These are phyloP conservation scores for Lacerta bilineata DNA, from an alignment of 2,797 vertebrate species.

Conservation along the genomic window DNA sequence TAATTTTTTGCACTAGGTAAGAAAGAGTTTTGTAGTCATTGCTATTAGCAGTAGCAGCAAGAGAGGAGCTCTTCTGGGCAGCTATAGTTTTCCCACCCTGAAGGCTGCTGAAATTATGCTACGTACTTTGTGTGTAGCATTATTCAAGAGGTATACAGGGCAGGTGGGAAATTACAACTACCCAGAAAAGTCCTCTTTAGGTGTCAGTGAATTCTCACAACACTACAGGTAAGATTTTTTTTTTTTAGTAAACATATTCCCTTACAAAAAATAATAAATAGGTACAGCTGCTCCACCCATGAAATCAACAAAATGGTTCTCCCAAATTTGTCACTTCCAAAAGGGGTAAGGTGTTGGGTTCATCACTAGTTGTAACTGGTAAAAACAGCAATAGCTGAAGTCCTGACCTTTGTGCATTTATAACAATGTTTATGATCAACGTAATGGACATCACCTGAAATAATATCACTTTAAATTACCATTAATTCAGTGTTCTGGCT, in stretches of 20 bases:
- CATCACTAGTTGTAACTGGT: not conserved
- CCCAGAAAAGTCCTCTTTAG: not conserved
- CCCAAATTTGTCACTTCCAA: not conserved
- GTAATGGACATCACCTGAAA: not conserved
- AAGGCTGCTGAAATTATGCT: not conserved
- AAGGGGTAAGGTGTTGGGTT: not conserved
- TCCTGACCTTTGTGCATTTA: not conserved
- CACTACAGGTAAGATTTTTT: not conserved
- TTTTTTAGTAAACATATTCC: not conserved
- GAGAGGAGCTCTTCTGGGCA: not conserved
- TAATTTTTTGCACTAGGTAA: not conserved
- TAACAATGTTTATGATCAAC: not conserved
- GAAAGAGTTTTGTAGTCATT: not conserved
- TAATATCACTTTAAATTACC: not conserved
- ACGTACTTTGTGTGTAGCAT: not conserved
- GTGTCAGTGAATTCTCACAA: not conserved
- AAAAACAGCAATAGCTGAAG: not conserved
- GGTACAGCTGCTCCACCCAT: not conserved
- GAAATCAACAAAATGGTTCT: not conserved
- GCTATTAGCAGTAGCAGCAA: not conserved
- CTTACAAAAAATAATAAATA: not conserved
- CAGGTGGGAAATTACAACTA: not conserved
- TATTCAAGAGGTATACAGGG: not conserved
- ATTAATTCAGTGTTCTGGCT: not conserved
- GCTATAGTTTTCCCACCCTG: not conserved